Evolutionary conservation across 2,113 vertebrate genomes (phyloP), one percentile per base, ranked within the genome.

Genomic region (Clarias macrocephalus): DNA sequence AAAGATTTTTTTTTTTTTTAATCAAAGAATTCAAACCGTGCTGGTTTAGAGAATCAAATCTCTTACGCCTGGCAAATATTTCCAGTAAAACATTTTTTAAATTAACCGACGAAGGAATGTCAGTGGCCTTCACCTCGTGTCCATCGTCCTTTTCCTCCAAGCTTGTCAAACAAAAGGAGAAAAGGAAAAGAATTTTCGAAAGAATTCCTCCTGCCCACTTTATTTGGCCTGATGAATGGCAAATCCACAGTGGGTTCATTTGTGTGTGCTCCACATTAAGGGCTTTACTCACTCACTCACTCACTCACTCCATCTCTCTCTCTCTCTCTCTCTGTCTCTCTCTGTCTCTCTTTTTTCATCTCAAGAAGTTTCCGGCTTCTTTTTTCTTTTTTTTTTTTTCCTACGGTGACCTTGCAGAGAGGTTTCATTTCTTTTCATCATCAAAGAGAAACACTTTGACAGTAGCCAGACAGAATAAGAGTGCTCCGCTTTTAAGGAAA

Each of bases 391-490:
- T 42, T 82, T 62, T 73, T 62, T 57, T 77, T 68, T 12, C 3
- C 72, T 75, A 59, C 30, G 8, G 23, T 80, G 68, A 83, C 63
- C 86, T 86, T 65, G 56, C 15, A 66, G 75, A 59, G 59, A 80
- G 80, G 57, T 84, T 88, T 83, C 33, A 5, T 18, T 66, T 25
- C 86, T 68, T 89, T 76, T 87, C 54, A 65, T 83, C 80, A 83
- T 88, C 83, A 80, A 85, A 88, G 73, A 23, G 19, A 60, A 83
- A 33, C 65, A 59, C 42, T 89, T 77, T 62, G 80, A 79, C 83
- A 85, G 83, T 73, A 86, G 86, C 79, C 82, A 82, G 88, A 82
- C 65, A 54, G 85, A 89, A 82, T 76, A 88, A 72, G 57, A 82
- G 79, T 19, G 75, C 70, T 73, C 30, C 30, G 70, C 63, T 62